phyloP scores from a whole-genome alignment of 1,140 invertebrate genomes.

The Andrena cerasifolii region DNA sequence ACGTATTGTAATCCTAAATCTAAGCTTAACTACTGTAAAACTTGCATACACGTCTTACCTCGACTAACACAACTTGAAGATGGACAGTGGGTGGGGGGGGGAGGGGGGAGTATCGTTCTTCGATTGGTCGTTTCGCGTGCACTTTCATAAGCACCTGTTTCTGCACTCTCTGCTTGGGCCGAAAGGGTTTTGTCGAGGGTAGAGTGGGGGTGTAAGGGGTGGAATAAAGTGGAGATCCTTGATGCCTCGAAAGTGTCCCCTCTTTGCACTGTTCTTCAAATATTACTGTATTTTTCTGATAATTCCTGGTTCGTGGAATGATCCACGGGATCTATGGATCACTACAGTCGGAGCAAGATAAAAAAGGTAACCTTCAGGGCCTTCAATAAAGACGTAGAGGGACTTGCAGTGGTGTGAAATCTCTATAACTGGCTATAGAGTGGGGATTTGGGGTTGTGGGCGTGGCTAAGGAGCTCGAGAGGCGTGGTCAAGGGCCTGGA shows the following conservation, averaged over 20 bases:
- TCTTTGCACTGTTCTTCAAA: constrained; percentile 36
- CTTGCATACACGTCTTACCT: constrained; percentile 67
- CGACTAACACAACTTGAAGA: constrained; percentile 13
- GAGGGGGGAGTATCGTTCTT: constrained; percentile 39
- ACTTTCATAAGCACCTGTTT: constrained; percentile 64
- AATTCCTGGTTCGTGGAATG: constrained; percentile 48
- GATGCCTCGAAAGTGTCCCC: constrained; percentile 46
- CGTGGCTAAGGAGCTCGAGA: no score
- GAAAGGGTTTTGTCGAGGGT: no score
- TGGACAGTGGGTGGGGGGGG: no score
- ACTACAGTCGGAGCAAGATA: no score
- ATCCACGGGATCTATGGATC: neutral
- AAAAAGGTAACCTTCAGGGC: no score
- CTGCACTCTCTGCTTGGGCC: constrained; percentile 34
- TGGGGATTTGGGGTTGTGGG: no score
- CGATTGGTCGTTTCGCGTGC: constrained; percentile 63
- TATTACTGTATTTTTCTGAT: constrained; percentile 57
- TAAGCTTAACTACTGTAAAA: constrained; percentile 68
- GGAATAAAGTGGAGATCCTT: constrained; percentile 37
- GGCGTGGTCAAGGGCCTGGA: no score
- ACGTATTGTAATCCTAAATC: constrained; percentile 64
- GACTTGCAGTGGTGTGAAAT: no score
- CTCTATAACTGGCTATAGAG: no score
- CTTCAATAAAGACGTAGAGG: neutral
- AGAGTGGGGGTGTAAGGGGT: no score